Base-by-base conservation (phyloP, 2,888 invertebrate genomes). In the Limenitis camilla region DNA sequence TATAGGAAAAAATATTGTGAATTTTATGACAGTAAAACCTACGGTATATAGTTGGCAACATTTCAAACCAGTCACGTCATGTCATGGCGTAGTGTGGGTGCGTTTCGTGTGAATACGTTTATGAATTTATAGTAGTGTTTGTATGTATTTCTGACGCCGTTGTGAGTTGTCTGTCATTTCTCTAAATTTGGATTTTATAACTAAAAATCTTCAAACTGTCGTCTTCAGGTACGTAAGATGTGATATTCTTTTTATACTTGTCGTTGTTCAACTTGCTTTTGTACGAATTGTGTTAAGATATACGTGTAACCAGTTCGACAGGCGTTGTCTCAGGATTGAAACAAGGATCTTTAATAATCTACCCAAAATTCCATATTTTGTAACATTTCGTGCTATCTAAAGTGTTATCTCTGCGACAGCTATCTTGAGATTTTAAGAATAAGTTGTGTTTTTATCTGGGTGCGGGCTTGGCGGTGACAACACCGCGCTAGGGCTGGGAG, bases 111-210 rank as follows among this genome's bases (percentile, higher is more conserved):
- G 73, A 74, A 72, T 78, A 68, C 70, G 71, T 79, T 70, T 59
- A 63, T 72, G 72, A 73, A 68, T 71, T 75, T 69, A 44, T 55
- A 50, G 39, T 38, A 44, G 55, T 60, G 55, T 59, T 56, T 84
- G 84, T 83, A 79, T 86, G 82, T 79, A 74, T 78, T 74, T 81
- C 78, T 79, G 78, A 84, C 81, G 81, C 82, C 79, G 80, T 77
- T 80, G 74, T 80, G 75, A 79, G 67, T 78, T 75, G 72, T 68
- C 74, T 81, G 76, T 76, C 78, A 79, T 76, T 72, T 66, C 71
- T 75, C 68, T 78, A 76, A 77, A 72, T 79, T 84, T 79, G 84
- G 83, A 80, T 84, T 81, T 84, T 78, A 83, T 85, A 77, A 86
- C 72, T 84, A 81, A 86, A 86, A 85, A 78, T 75, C 64, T 66